Percentiles rank a stretch among this genome's conserved stretches.
Evolutionary conservation across 2,113 vertebrate species (phyloP).

Genomic region (Anolis carolinensis): DNA sequence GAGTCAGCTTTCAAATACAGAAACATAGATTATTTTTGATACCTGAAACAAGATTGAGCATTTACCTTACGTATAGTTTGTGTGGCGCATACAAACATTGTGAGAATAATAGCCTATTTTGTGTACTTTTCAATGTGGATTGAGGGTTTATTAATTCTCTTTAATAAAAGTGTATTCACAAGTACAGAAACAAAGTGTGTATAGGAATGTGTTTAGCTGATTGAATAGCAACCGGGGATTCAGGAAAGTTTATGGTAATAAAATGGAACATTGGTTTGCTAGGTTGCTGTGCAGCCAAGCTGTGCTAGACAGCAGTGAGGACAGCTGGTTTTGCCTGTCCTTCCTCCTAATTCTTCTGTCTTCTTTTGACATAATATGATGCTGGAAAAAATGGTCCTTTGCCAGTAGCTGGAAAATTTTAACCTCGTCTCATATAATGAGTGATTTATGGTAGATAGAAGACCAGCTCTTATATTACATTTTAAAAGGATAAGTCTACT

Average conservation of each 20-base stretch:
- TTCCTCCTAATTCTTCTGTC: neutral
- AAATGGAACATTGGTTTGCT: neutral
- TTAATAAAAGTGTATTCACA: neutral
- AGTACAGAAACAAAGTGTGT: too few relatives aligned
- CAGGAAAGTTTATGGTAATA: neutral
- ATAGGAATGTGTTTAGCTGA: neutral
- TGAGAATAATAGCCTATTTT: neutral
- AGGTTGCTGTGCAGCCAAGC: neutral
- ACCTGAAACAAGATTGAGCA: neutral
- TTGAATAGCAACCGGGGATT: neutral
- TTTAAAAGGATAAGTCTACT: neutral
- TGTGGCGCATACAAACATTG: neutral
- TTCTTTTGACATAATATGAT: neutral
- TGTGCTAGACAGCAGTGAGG: neutral
- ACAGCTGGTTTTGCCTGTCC: neutral
- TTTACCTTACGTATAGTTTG: neutral
- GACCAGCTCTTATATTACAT: neutral
- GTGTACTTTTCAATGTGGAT: neutral
- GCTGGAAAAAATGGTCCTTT: neutral
- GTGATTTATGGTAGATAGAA: neutral
- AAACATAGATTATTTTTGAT: neutral
- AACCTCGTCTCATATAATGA: neutral
- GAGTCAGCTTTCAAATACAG: neutral
- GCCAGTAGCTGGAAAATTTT: too few relatives aligned
- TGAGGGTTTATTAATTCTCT: neutral